phyloP scores from a whole-genome alignment of 2,888 invertebrate genomes.

The Marronus borbonicus region DNA sequence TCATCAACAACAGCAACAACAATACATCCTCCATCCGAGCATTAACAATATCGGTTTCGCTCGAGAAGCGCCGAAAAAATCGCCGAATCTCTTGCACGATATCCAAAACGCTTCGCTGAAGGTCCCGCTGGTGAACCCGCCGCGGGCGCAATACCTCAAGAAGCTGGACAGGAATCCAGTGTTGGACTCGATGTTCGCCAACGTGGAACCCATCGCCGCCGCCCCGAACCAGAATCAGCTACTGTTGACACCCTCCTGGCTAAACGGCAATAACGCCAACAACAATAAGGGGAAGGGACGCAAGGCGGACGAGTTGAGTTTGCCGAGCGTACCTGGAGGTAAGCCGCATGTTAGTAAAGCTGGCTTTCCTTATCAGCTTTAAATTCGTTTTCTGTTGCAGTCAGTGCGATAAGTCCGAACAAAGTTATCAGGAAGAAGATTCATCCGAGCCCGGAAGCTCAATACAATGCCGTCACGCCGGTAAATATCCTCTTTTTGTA shows the following conservation, averaged over 20 bases:
- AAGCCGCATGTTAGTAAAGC: constrained; percentile 57
- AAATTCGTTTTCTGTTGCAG: neutral
- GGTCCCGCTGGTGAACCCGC: constrained; percentile 62
- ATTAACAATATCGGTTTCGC: constrained; percentile 68
- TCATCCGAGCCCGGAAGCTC: constrained; percentile 59
- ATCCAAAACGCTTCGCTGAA: constrained; percentile 58
- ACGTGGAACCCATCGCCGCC: constrained; percentile 59
- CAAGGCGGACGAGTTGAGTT: constrained; percentile 72
- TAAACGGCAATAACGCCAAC: constrained; percentile 51
- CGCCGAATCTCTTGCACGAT: constrained; percentile 63
- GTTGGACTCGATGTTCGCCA: constrained; percentile 57
- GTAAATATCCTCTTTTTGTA: constrained; percentile 58
- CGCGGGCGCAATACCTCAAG: constrained; percentile 62
- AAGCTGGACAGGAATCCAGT: constrained; percentile 62
- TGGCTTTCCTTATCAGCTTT: neutral
- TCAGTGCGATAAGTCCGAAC: constrained; percentile 64
- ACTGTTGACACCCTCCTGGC: constrained; percentile 58
- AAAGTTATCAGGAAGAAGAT: constrained; percentile 64
- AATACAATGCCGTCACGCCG: constrained; percentile 61
- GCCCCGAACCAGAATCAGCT: constrained; percentile 54
- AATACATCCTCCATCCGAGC: constrained; percentile 64
- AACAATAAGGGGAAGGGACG: constrained; percentile 59
- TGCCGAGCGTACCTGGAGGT: constrained; percentile 79
- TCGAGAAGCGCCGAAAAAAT: constrained; percentile 61
- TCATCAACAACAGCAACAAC: neutral